Evolutionary conservation across 2,797 vertebrate species (phyloP).

Genomic region (Sebastes trivittatus): DNA sequence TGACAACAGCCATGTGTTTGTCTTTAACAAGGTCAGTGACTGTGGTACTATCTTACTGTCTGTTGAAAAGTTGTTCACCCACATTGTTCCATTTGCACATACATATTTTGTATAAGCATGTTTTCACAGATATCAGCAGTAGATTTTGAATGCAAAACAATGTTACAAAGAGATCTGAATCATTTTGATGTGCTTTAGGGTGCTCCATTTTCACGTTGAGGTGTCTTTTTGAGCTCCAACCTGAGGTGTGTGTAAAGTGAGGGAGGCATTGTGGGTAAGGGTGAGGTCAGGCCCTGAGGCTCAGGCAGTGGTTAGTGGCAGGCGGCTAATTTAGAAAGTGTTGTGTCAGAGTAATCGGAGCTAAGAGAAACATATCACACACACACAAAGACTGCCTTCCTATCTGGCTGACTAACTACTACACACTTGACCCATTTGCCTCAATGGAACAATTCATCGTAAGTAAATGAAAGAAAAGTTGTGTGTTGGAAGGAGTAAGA

Average conservation of each 20-base stretch:
- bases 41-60: background rate
- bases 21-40: constrained; percentile 24
- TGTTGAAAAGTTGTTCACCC: background rate
- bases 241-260: background rate
- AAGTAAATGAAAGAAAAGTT: constrained; percentile 13
- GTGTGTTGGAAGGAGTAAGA: background rate
- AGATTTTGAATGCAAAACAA: background rate
- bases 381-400: constrained; percentile 7
- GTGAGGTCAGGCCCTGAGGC: constrained; percentile 35
- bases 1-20: constrained; percentile 6
- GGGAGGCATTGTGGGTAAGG: background rate
- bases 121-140: background rate
- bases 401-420: constrained; percentile 21
- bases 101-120: background rate
- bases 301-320: constrained; percentile 32
- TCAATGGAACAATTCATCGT: constrained; percentile 16
- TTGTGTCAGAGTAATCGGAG: constrained; percentile 71
- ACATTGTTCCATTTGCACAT: background rate
- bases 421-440: constrained; percentile 25
- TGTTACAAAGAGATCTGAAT: background rate
- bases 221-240: background rate
- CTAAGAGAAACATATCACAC: constrained; percentile 37
- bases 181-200: background rate
- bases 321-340: constrained; percentile 70
- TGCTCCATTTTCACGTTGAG: background rate